Base-by-base conservation (phyloP, 2,797 vertebrate genomes). In the Tokudaia muenninki region DNA sequence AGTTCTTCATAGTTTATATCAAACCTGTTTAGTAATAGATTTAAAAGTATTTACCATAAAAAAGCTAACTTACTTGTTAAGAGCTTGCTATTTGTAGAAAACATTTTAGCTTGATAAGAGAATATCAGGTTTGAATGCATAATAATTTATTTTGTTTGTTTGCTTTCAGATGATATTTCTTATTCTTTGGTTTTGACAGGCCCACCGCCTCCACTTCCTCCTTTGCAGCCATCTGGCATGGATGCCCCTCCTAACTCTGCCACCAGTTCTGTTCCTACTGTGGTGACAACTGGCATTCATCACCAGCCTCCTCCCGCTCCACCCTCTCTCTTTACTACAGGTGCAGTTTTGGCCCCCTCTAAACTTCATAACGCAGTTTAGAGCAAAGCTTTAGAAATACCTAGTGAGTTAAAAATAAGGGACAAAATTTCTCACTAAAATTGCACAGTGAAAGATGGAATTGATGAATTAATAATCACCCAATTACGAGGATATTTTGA, bases 221-320 rank as follows among this genome's bases (percentile, higher is more conserved):
- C 99, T 29, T 97, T 99, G 81, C 99, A 99, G 96, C 99, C 99
- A 57, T 99, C 99, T 96, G 99, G 99, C 94, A 99, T 99, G 99
- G 99, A 99, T 96, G 99, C 98, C 65, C 99, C 99, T 90, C 99
- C 99, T 88, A 99, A 99, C 96, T 99, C 99, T 94, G 99, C 99
- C 94, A 99, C 99, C 96, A 99, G 99, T 98, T 99, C 99, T 59
- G 99, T 99, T 98, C 99, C 99, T 96, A 99, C 99, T 86, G 99
- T 99, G 83, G 99, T 99, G 96, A 99, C 99, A 31, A 99, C 99
- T 34, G 99, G 99, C 95, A 99, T 99, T 98, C 99, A 99, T 95
- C 99, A 99, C 94, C 99, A 99, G 59, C 99, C 99, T 79, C 99
- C 99, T 82, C 99, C 99, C 98, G 98, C 98, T 93, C 98, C 99